These are phyloP conservation scores for Scaeva pyrastri DNA, from an alignment of 2,888 invertebrate genomes.

Conservation along the genomic window DNA sequence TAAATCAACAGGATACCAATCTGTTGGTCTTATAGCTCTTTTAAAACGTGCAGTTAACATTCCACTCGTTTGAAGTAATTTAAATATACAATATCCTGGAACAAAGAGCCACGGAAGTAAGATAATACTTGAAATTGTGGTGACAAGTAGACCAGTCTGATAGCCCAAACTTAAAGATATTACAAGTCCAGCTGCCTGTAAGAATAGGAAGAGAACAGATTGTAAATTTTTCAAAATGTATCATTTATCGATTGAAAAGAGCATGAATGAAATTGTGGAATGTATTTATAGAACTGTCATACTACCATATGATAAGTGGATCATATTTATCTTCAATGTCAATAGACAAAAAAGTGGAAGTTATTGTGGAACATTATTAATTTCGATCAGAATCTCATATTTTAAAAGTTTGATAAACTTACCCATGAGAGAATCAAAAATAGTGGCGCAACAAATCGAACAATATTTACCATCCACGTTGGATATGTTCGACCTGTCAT, in stretches of 20 bases:
- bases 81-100: conserved; percentile 79
- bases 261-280: not conserved
- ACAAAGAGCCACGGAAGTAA: conserved; percentile 79
- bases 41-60: conserved; percentile 78
- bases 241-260: not conserved
- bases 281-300: too few species aligned
- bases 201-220: too few species aligned
- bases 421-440: conserved; percentile 66
- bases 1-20: conserved; percentile 82
- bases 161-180: conserved; percentile 1
- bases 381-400: not conserved
- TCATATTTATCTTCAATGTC: too few species aligned
- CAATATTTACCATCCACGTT: conserved; percentile 82
- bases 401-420: conserved; percentile 36
- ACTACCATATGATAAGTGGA: too few species aligned
- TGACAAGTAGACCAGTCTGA: conserved; percentile 12
- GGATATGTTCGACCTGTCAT: conserved; percentile 89
- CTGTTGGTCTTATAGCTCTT: conserved; percentile 80
- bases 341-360: too few species aligned
- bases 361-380: not conserved
- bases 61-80: conserved; percentile 79
- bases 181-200: not conserved
- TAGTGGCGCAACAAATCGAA: conserved; percentile 81
- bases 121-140: conserved; percentile 76
- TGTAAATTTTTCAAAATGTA: not conserved